phyloP scores from a whole-genome alignment of 2,797 vertebrate species.

The Mormyrus hasselquistii region DNA sequence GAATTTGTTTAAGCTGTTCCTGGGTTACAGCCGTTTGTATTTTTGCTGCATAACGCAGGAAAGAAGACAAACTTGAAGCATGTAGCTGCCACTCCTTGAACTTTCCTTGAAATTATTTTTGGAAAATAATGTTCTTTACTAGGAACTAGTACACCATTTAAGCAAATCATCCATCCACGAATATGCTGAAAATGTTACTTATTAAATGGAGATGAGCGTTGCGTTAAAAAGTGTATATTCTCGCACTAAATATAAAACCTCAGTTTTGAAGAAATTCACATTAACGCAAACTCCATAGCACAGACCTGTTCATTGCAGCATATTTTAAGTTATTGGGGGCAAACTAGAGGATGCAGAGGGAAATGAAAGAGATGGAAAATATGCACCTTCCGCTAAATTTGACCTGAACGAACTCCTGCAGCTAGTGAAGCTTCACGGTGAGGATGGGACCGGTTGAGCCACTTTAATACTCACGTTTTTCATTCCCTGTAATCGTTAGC shows the following conservation, averaged over 20 bases:
- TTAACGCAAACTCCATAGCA: neutral
- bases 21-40: neutral
- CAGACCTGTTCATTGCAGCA: neutral
- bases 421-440: neutral
- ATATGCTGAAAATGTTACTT: neutral
- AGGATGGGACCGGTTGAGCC: neutral
- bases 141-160: neutral
- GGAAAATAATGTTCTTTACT: neutral
- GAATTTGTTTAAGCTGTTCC: neutral
- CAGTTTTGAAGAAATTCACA: neutral
- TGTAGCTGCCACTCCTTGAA: neutral
- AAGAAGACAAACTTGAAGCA: neutral
- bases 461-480: neutral
- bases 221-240: neutral
- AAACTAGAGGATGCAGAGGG: neutral
- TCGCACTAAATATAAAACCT: neutral
- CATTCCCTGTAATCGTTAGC: neutral
- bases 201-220: neutral
- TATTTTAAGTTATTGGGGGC: neutral
- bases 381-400: neutral
- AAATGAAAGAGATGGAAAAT: neutral
- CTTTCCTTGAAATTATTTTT: neutral
- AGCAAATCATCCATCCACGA: neutral
- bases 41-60: neutral
- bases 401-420: neutral